Base-by-base conservation (phyloP, 2,113 vertebrate genomes). In the Cardinalis cardinalis region DNA sequence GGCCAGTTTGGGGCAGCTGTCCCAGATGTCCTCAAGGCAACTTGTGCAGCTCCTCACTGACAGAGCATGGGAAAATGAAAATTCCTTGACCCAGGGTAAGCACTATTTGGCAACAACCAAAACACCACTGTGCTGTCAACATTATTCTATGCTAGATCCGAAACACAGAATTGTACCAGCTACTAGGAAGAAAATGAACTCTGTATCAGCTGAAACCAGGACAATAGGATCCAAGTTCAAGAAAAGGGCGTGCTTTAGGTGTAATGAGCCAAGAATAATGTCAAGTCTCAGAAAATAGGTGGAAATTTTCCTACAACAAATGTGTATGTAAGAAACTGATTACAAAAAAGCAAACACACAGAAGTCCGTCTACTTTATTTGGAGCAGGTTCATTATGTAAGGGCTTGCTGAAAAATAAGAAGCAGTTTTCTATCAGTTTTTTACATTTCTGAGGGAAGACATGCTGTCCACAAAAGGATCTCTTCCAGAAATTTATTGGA, bases 201-300 rank as follows among this genome's bases (percentile, higher is more conserved):
- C 18, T 28, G 0, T 49, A 72, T 59, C 52, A 73, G 12, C 59
- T n/a, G 16, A 52, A 88, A 66, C 10, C 36, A 52, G 32, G 59
- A 59, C 23, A 38, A 44, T n/a, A 65, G 31, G 26, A 70, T 60
- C 64, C 25, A 72, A 61, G 59, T 65, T 71, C 48, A 82, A 70
- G 26, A 75, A 9, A 66, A 87, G 58, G 61, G 11, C 40, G 52
- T 23, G 16, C 28, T 82, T 85, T 82, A 87, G 40, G 44, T 48
- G 18, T 23, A 74, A 26, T n/a, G 84, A 85, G 31, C 32, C 41
- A 83, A 91, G 51, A 83, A 79, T 15, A 13, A 31, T 59, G 64
- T 53, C 24, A 88, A 70, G 46, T 59, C 51, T 91, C 26, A 76
- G 64, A 87, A 92, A 88, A 44, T 14, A 73, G 38, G 34, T 59